Base-by-base conservation (phyloP, 2,888 invertebrate genomes). In the Nomada flava region DNA sequence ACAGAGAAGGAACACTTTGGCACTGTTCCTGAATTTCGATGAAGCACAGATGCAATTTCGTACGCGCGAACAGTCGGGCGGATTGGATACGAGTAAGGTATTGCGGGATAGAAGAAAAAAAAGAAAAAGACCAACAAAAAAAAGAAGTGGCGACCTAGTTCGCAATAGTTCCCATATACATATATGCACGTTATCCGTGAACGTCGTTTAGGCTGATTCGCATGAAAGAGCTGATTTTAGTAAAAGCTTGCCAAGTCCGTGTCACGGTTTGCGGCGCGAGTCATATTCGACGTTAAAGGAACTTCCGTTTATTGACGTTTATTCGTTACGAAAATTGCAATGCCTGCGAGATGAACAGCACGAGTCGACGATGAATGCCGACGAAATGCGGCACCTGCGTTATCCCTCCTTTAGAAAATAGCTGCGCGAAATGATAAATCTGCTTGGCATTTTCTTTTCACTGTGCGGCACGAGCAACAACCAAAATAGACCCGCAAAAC, bases 41-140 rank as follows among this genome's bases (percentile, higher is more conserved):
- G 81, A 79, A 85, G 89, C 29, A 47, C 89, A 83, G 83, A 88
- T 82, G 89, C 81, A 83, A 89, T 88, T 80, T 81, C 82, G 84
- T 53, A 70, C 76, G 76, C 75, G 55, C 60, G 64, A 81, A 76
- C 29, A 76, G 52, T 68, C 29, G 62, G 60, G 65, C 65, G 67
- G 74, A 86, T 88, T 75, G 84, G 79, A 86, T 79, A 67, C 50
- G 65, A 70, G 74, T 60, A 36, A 76, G 75, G 65, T 67, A 82
- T 64, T 65, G 83, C 79, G 84, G 79, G 59, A 42, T 62, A 29
- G 47, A 26, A 75, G 67, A 72, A 68, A 76, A 76, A 79, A 68
- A 82, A 79, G 76, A 73, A 71, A n/a, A 76, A 77, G 29, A 29
- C 29, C 29, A 7, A 29, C 29, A 29, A 29, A 29, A 29, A 68